These are phyloP conservation scores for Glossophaga mutica DNA, from an alignment of 2,797 vertebrate species.

Conservation along the genomic window DNA sequence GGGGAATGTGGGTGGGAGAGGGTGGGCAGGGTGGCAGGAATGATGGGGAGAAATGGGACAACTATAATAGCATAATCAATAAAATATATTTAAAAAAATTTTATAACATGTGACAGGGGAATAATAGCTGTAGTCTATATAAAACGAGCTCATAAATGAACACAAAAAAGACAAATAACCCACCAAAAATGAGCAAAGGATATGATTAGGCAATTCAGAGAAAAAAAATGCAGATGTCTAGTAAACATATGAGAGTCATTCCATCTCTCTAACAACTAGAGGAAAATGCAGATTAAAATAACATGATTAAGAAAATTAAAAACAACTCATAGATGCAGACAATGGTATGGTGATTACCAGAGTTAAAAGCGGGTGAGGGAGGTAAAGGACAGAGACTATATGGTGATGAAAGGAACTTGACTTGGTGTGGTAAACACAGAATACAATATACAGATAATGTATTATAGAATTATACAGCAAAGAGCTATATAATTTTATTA, in stretches of 20 bases:
- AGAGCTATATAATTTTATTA: not conserved
- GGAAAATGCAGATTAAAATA: not conserved
- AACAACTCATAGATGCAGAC: not conserved
- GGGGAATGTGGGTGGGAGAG: too few relatives aligned
- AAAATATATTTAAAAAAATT: too few relatives aligned
- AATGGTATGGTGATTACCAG: not conserved
- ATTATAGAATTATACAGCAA: not conserved
- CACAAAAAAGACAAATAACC: not conserved
- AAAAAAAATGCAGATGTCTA: not conserved
- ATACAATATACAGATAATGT: not conserved
- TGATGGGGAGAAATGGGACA: too few relatives aligned
- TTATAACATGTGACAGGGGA: not conserved
- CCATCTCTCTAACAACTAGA: not conserved
- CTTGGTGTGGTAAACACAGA: not conserved
- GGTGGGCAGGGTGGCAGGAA: too few relatives aligned
- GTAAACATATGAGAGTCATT: not conserved
- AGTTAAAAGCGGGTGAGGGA: not conserved
- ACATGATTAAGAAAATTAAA: not conserved
- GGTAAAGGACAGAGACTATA: not conserved
- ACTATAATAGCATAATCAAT: too few relatives aligned
- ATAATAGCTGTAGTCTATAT: not conserved
- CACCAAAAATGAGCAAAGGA: not conserved
- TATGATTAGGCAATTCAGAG: not conserved
- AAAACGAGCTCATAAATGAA: constrained; percentile 13
- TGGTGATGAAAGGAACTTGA: not conserved